Evolutionary conservation across 2,797 vertebrate species (phyloP).

Genomic region (Melanotaenia nigrans): DNA sequence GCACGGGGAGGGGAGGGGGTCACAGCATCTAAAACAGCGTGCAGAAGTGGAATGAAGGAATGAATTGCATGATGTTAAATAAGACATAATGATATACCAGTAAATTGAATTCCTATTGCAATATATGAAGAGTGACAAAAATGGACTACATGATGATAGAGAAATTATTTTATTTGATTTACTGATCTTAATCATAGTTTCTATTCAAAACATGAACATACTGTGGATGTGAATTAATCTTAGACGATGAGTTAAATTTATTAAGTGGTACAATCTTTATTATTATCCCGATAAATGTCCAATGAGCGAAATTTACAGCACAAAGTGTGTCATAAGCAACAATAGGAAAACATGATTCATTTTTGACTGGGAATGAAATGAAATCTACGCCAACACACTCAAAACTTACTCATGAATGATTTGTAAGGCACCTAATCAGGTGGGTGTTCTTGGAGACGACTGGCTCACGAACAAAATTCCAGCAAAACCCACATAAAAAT

Average conservation of each 20-base stretch:
- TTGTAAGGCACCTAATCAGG: conserved; percentile 49
- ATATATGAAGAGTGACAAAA: conserved; percentile 20
- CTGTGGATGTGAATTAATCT: conserved; percentile 22
- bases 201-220: conserved; percentile 10
- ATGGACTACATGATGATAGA: conserved; percentile 22
- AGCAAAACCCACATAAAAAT: conserved; percentile 56
- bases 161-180: conserved; percentile 8
- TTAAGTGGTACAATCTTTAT: neutral
- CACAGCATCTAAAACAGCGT: conserved; percentile 67
- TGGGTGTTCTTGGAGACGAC: conserved; percentile 36
- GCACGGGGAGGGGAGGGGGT: conserved; percentile 45
- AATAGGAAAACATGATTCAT: conserved; percentile 75
- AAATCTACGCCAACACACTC: conserved; percentile 56
- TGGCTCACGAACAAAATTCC: conserved; percentile 42
- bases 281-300: conserved; percentile 30
- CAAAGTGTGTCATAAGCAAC: conserved; percentile 51
- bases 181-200: conserved; percentile 15
- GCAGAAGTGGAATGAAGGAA: conserved; percentile 76
- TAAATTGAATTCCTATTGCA: conserved; percentile 77
- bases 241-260: conserved; percentile 3
- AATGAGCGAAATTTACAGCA: conserved; percentile 48
- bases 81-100: conserved; percentile 48
- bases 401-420: conserved; percentile 19
- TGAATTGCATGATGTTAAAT: conserved; percentile 72
- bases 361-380: conserved; percentile 53